Conservation (phyloP, 2,888 invertebrate genomes). For the Aphidoletes aphidimyza region DNA sequence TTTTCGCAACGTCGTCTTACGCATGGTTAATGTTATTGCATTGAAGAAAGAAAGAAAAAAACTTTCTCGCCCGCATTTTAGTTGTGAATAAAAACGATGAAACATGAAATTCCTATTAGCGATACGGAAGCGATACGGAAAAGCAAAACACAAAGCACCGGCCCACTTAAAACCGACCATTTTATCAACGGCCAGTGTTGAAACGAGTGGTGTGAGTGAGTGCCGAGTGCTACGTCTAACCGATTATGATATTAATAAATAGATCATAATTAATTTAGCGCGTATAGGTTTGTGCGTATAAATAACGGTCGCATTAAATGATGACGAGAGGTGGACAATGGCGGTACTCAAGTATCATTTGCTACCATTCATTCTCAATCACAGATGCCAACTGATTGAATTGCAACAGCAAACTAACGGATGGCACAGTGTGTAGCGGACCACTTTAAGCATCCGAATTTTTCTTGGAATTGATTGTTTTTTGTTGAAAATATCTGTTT, state of each 20-base stretch:
- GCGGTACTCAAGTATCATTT: constrained; percentile 11
- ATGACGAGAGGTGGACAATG: background rate
- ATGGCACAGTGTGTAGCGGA: too few relatives aligned
- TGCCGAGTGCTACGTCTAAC: background rate
- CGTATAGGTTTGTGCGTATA: too few relatives aligned
- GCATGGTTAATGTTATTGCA: background rate
- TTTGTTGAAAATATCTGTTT: too few relatives aligned
- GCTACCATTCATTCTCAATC: background rate
- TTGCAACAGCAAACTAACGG: background rate
- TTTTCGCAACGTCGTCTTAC: background rate
- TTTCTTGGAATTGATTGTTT: too few relatives aligned
- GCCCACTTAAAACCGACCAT: too few relatives aligned
- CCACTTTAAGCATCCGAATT: too few relatives aligned
- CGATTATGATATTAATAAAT: constrained; percentile 49
- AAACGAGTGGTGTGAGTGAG: background rate
- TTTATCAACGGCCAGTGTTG: background rate
- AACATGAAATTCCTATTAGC: background rate
- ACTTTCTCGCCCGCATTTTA: too few relatives aligned
- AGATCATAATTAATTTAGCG: constrained; percentile 41
- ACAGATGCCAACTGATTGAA: background rate
- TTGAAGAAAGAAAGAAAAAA: too few relatives aligned
- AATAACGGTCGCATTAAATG: constrained; percentile 33
- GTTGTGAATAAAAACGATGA: background rate
- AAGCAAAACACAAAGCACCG: too few relatives aligned
- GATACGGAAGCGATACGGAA: background rate